Evolutionary conservation across 2,797 vertebrate genomes (phyloP), one percentile per base, ranked within the genome.

Genomic region (Chelon auratus): DNA sequence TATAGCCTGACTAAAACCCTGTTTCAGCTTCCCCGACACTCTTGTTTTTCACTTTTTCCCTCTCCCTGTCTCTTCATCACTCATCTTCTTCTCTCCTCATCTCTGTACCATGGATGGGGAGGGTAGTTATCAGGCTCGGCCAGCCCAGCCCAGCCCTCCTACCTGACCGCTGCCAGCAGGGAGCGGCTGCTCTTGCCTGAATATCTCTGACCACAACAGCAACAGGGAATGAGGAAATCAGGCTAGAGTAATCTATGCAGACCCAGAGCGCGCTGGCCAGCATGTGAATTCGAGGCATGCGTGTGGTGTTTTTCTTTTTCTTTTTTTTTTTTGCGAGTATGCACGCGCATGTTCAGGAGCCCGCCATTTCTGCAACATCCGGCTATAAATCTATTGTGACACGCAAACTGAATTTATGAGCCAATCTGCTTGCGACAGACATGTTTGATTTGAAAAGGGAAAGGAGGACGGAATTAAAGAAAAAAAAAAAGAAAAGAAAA

Each of bases 381-480:
- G 96, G 95, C 96, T 95, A 98, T 99, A 98, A 99, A 99, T 98
- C 97, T 96, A 96, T 97, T 96, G 96, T 98, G 97, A 99, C 97
- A 93, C 58, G 93, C 96, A 97, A 99, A 99, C 98, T 96, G 98
- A 98, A 99, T 97, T 93, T 93, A 91, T 95, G 96, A 95, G 95
- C 95, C 95, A 97, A 97, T 96, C 94, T 93, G 81, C 96, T 99
- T 99, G 96, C 96, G 68, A 98, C 96, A 97, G 94, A 94, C 93
- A 77, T 84, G 86, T 90, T 90, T 91, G 86, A 93, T 93, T 93
- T 89, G 89, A 94, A 91, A 93, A 91, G 76, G 83, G 82, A 91
- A 91, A 91, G 80, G 79, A 84, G 79, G 67, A 56, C 56, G 62
- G 52, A 79, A 75, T 72, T 13, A 11, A 40, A 10, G 12, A 40